Evolutionary conservation across 2,113 vertebrate species (phyloP).

Genomic region (Rhinichthys klamathensis): DNA sequence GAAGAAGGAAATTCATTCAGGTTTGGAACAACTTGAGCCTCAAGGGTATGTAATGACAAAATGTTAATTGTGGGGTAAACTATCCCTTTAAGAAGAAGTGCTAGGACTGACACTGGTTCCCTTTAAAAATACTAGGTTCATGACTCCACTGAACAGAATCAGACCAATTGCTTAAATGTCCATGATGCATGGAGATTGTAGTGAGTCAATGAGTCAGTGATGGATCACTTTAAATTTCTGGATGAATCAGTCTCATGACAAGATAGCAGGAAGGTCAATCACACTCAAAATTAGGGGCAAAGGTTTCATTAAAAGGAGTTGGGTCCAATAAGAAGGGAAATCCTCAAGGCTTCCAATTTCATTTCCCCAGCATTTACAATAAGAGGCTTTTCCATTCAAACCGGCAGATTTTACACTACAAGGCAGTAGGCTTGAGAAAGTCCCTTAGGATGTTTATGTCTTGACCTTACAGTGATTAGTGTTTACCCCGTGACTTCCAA

Average conservation of each 20-base stretch:
- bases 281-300: constrained; percentile 34
- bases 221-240: constrained; percentile 1
- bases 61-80: too few relatives aligned
- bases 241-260: background rate
- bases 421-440: constrained; percentile 65
- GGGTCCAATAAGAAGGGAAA: constrained; percentile 56
- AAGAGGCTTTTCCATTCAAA: constrained; percentile 67
- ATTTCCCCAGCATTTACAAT: constrained; percentile 72
- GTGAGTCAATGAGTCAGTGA: background rate
- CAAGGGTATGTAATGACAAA: too few relatives aligned
- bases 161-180: background rate
- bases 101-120: too few relatives aligned
- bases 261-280: constrained; percentile 1
- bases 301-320: constrained; percentile 41
- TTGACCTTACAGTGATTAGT: constrained; percentile 65
- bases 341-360: constrained; percentile 73
- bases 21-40: too few relatives aligned
- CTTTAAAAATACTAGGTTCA: background rate
- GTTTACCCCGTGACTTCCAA: constrained; percentile 62
- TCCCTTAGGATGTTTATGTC: constrained; percentile 68
- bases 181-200: background rate
- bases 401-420: constrained; percentile 71
- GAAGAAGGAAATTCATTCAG: too few relatives aligned
- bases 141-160: background rate
- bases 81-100: background rate